These are phyloP conservation scores for Adineta ricciae DNA, from an alignment of 2,888 invertebrate species.

Conservation along the genomic window DNA sequence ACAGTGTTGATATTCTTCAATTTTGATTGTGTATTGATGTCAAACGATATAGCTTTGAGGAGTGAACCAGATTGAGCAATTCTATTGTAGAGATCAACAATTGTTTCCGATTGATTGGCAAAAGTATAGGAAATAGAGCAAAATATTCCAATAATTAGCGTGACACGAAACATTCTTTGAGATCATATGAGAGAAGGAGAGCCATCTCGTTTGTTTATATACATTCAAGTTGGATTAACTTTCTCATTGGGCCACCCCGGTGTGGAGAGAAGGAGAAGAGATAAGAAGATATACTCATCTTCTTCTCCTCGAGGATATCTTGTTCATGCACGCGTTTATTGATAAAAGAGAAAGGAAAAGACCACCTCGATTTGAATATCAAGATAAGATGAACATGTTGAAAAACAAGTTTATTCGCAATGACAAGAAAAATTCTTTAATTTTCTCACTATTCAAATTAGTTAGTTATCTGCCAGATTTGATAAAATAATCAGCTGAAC, in stretches of 20 bases:
- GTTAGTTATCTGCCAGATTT: neutral
- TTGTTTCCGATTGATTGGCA: neutral
- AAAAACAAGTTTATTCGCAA: conserved; percentile 1
- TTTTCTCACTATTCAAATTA: neutral
- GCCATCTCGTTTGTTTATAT: neutral
- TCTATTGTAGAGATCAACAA: neutral
- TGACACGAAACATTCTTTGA: neutral
- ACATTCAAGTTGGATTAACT: neutral
- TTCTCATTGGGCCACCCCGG: neutral
- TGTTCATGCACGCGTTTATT: conserved; percentile 1
- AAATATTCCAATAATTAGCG: neutral
- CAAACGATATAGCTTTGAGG: neutral
- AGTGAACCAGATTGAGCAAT: neutral
- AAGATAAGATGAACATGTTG: neutral
- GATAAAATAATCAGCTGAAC: too few species aligned
- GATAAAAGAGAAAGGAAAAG: neutral
- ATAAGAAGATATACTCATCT: neutral
- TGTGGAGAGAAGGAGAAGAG: neutral
- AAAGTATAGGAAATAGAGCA: neutral
- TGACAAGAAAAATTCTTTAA: neutral
- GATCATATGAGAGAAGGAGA: neutral
- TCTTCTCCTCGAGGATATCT: neutral
- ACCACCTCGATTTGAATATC: neutral
- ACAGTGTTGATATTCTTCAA: neutral
- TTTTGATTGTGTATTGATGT: neutral